A percentile compares a stretch with the other conserved stretches of the same genome.
Evolutionary conservation across 2,888 invertebrate species (phyloP).

Genomic region (Allacma fusca): DNA sequence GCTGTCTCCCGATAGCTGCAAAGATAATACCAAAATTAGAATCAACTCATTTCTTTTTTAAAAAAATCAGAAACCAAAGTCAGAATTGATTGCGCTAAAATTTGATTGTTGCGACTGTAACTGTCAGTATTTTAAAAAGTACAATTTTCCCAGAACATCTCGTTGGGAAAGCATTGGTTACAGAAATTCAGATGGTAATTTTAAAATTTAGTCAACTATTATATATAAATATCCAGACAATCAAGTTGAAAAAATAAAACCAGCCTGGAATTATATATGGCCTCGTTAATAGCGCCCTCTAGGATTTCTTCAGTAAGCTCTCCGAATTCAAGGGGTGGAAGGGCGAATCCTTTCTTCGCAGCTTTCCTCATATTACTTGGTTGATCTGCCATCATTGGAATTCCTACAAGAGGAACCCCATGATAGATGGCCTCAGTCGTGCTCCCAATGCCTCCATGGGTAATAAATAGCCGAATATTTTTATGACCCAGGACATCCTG

Average conservation of each 20-base stretch:
- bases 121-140: not conserved
- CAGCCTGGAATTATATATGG: slow-evolving; percentile 45
- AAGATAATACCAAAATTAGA: not conserved
- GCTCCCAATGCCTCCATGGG: slow-evolving; percentile 74
- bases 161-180: too few species aligned
- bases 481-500: slow-evolving; percentile 74
- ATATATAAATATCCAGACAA: too few species aligned
- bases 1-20: slow-evolving; percentile 42
- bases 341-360: slow-evolving; percentile 67
- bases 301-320: slow-evolving; percentile 49
- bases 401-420: slow-evolving; percentile 70
- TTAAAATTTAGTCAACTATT: too few species aligned
- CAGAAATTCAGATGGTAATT: too few species aligned
- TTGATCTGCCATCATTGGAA: slow-evolving; percentile 69
- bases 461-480: slow-evolving; percentile 70
- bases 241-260: not conserved
- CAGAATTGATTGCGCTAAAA: not conserved
- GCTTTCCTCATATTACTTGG: slow-evolving; percentile 69
- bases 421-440: slow-evolving; percentile 71
- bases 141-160: too few species aligned
- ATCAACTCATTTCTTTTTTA: too few species aligned
- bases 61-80: not conserved
- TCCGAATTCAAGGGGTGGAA: slow-evolving; percentile 45
- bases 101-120: too few species aligned
- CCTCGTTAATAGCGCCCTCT: slow-evolving; percentile 28